These are phyloP conservation scores for Oryzias javanicus DNA, from an alignment of 2,113 vertebrate species.

Conservation along the genomic window DNA sequence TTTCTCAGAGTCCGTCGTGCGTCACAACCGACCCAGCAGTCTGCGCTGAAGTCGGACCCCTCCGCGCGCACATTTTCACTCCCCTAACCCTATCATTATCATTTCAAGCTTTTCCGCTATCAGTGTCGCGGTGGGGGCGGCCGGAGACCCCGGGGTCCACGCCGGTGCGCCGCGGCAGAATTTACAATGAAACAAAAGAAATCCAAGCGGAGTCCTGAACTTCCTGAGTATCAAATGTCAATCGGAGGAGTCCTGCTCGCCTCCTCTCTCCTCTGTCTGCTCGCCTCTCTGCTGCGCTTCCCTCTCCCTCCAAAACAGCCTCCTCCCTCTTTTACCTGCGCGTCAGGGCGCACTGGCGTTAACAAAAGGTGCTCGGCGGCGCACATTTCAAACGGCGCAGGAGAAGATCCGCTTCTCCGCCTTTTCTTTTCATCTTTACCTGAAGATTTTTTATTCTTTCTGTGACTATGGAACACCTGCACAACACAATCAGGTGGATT, in stretches of 20 bases:
- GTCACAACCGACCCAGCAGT: slow-evolving; percentile 27
- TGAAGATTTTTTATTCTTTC: too few species aligned
- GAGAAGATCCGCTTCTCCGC: neutral
- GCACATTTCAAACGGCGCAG: slow-evolving; percentile 61
- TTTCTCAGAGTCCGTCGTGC: slow-evolving; percentile 44
- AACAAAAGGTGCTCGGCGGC: slow-evolving; percentile 37
- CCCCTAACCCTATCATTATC: slow-evolving; percentile 24
- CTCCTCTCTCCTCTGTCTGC: slow-evolving; percentile 10
- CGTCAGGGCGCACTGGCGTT: slow-evolving; percentile 37
- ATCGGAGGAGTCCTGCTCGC: slow-evolving; percentile 59
- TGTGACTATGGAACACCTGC: too few species aligned
- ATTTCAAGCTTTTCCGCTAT: slow-evolving; percentile 17
- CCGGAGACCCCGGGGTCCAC: slow-evolving; percentile 29
- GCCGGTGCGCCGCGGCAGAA: slow-evolving; percentile 58
- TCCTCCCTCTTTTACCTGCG: slow-evolving; percentile 69
- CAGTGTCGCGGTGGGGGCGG: slow-evolving; percentile 14
- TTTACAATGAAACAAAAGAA: slow-evolving; percentile 82
- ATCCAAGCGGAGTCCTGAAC: slow-evolving; percentile 77
- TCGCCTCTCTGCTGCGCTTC: neutral
- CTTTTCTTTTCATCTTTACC: too few species aligned
- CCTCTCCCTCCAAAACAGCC: slow-evolving; percentile 30
- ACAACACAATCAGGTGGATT: too few species aligned
- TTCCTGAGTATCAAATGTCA: slow-evolving; percentile 88
- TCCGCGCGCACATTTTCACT: slow-evolving; percentile 14
- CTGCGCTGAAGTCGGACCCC: slow-evolving; percentile 23